Base-by-base conservation (phyloP, 92 coral and sea anemone species). In the Bergia sp. region DNA sequence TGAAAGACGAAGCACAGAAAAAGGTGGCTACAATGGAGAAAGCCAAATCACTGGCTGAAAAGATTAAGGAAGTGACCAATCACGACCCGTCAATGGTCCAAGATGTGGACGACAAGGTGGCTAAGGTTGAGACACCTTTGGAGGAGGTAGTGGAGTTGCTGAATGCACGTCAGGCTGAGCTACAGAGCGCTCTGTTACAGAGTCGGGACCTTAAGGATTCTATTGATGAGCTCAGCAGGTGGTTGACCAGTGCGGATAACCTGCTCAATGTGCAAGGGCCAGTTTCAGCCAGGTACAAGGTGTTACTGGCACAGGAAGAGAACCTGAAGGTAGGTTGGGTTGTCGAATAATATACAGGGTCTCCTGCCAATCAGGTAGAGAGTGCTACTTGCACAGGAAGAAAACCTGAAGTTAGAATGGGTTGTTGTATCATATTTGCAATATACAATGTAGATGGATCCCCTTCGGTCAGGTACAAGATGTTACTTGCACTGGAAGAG, bases 141-240 rank as follows among this genome's bases (percentile, higher is more conserved):
- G 85, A 87, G 23, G 98, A 96, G 71, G 91, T 97, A 6, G 81
- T 88, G 16, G 84, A 91, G 12, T 45, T 90, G 45, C 94, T 97
- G 58, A 92, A 95, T 85, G 91, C 90, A 47, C 91, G 96, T 40
- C 99, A 94, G 89, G 77, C 88, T 20, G 94, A 95, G 66, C 94
- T 97, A 23, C 97, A 97, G 92, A 78, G 89, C 37, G 97, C 93
- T 2, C 86, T 95, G 84, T 85, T 97, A 20, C 94, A 95, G 36
- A 93, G 97, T 76, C 98, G 94, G 91, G 98, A 94, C 66, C 90
- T 97, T 18, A 93, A 90, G 75, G 97, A 95, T 73, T 94, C 98
- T 4, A 55, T 92, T 53, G 97, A 97, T 41, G 98, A 95, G 85
- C 89, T 95, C 43, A 92, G 88, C 82, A 91, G 94, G 82, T 97